Percentiles rank a stretch among this genome's conserved stretches.
phyloP scores from a whole-genome alignment of 1,140 invertebrate genomes.

The Copidosoma floridanum region DNA sequence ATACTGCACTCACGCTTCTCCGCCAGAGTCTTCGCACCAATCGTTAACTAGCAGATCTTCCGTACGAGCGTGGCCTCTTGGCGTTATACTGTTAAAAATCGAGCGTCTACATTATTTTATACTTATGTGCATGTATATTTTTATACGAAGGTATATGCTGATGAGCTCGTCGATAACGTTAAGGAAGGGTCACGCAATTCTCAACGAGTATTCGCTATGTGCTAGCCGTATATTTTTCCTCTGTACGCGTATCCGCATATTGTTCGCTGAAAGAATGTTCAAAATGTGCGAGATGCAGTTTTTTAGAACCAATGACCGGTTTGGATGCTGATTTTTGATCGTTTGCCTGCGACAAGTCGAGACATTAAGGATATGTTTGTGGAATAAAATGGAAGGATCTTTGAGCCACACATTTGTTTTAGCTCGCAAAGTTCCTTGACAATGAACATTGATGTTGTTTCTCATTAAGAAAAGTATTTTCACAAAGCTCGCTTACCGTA shows the following conservation, averaged over 20 bases:
- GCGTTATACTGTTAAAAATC: neutral
- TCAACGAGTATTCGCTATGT: constrained; percentile 17
- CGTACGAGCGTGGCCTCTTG: neutral
- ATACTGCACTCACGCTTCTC: neutral
- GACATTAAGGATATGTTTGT: neutral
- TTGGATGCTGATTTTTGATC: neutral
- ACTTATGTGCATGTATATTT: neutral
- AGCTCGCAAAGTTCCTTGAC: too few species aligned
- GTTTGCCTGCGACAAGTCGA: neutral
- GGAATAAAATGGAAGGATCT: neutral
- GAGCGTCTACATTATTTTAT: neutral
- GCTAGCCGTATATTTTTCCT: constrained; percentile 8
- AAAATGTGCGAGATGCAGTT: neutral
- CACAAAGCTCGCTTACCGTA: too few species aligned
- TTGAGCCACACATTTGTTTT: too few species aligned
- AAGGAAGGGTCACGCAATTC: neutral
- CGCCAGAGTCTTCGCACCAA: neutral
- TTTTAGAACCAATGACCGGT: too few species aligned
- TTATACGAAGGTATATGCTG: neutral
- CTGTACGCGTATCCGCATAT: neutral
- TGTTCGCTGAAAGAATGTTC: neutral
- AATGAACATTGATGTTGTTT: too few species aligned
- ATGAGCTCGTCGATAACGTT: neutral
- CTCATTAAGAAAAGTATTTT: too few species aligned
- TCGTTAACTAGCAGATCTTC: neutral